phyloP scores from a whole-genome alignment of 1,140 invertebrate genomes.

The Bombus consobrinus region DNA sequence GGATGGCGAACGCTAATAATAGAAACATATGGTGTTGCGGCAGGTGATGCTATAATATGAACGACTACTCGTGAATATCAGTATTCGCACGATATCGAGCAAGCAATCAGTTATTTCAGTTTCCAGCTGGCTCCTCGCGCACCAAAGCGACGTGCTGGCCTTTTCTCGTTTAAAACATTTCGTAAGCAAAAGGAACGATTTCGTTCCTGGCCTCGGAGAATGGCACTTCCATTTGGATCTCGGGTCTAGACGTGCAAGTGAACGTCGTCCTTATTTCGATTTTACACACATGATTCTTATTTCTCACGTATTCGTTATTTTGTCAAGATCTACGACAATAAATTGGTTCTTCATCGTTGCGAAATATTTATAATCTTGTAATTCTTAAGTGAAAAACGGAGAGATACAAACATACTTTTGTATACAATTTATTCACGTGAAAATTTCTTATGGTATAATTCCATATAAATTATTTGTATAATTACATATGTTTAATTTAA shows the following conservation, averaged over 20 bases:
- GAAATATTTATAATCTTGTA: too few species aligned
- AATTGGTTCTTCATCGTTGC: too few species aligned
- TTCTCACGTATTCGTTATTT: too few species aligned
- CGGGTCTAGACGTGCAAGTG: not conserved
- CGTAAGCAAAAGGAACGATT: not conserved
- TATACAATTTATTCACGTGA: too few species aligned
- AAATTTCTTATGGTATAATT: too few species aligned
- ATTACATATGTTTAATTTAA: too few species aligned
- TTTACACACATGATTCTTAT: too few species aligned
- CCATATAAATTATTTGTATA: too few species aligned
- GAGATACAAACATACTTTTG: too few species aligned
- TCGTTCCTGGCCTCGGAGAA: not conserved
- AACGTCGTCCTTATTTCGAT: not conserved
- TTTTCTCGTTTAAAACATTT: constrained; percentile 1
- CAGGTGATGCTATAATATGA: constrained; percentile 60
- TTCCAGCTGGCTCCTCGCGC: constrained; percentile 5
- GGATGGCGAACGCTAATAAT: constrained; percentile 57
- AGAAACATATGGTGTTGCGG: constrained; percentile 57
- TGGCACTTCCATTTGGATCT: too few species aligned
- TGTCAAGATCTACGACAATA: too few species aligned
- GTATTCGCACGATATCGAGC: constrained; percentile 30
- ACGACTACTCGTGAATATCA: constrained; percentile 59
- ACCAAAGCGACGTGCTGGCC: not conserved
- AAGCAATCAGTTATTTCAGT: constrained; percentile 40
- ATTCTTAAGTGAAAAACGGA: too few species aligned